Conservation (phyloP, 2,888 invertebrate species). For the Exephanes ischioxanthus region DNA sequence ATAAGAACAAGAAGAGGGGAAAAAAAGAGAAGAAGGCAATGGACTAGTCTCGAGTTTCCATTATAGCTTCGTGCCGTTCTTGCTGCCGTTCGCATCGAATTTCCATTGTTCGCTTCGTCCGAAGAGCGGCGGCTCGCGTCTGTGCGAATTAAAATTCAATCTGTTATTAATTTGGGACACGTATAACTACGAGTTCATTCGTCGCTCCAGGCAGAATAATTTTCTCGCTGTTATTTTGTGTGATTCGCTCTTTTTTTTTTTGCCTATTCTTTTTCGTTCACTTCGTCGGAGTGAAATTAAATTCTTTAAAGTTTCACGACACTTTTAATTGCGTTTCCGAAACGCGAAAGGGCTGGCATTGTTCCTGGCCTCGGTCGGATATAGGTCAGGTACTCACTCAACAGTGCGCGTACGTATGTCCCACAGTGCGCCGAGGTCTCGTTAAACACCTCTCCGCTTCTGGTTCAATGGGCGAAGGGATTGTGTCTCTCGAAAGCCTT, state of each 20-base stretch:
- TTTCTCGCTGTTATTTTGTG: neutral
- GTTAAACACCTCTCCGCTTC: slow-evolving; percentile 75
- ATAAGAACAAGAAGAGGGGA: slow-evolving; percentile 21
- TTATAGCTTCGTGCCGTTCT: slow-evolving; percentile 2
- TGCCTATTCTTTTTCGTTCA: neutral
- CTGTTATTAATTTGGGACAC: slow-evolving; percentile 14
- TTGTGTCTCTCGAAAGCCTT: slow-evolving; percentile 64
- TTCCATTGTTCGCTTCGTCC: slow-evolving; percentile 59
- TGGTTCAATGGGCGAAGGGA: slow-evolving; percentile 76
- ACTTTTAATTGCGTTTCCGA: slow-evolving; percentile 60
- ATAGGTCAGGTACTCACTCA: slow-evolving; percentile 47
- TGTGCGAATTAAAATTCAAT: slow-evolving; percentile 46
- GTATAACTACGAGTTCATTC: neutral
- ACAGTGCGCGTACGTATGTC: neutral
- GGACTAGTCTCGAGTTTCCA: slow-evolving; percentile 61
- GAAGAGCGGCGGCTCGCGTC: slow-evolving; percentile 39
- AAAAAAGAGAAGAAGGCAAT: slow-evolving; percentile 41
- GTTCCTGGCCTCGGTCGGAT: slow-evolving; percentile 41
- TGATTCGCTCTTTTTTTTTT: slow-evolving; percentile 10
- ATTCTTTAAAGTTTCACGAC: slow-evolving; percentile 60
- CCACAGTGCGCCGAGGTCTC: slow-evolving; percentile 62
- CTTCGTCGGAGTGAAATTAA: slow-evolving; percentile 52
- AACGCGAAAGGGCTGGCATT: slow-evolving; percentile 49
- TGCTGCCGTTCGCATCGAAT: slow-evolving; percentile 60
- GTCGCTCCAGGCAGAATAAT: slow-evolving; percentile 6